Base-by-base conservation (phyloP, 2,888 invertebrate genomes). In the Candidula unifasciata region DNA sequence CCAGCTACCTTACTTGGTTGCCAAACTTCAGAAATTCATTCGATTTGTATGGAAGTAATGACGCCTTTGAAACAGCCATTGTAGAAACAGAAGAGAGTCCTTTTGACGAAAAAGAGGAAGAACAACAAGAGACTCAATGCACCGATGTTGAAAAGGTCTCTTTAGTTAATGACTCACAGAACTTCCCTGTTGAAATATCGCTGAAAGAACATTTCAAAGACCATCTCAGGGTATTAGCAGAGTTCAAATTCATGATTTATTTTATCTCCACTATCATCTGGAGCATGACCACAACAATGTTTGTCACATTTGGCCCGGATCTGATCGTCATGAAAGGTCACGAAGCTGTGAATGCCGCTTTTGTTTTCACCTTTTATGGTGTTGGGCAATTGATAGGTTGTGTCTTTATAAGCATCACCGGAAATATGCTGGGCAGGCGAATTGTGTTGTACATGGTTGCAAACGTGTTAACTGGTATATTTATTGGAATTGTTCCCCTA, bases 191-290 rank as follows among this genome's bases (percentile, higher is more conserved):
- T 13, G 27, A 74, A 5, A 18, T 16, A 2, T 68, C 68, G 30
- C 10, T 78, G n/a, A 68, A 66, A 52, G 78, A 80, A 21, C 44
- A 76, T 57, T n/a, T 83, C n/a, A 79, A 82, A 44, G 71, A 84
- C 18, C 81, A 86, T 27, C 30, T 86, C 16, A 33, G 60, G 64
- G 76, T 89, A 18, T 86, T 87, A 30, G 80, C 73, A 30, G 83
- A 89, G 54, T 83, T 89, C 68, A 86, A 88, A 64, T 92, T 91
- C 83, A 71, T 89, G n/a, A 86, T 91, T 8, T 92, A 88, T 81
- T 90, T 89, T 83, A 33, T 91, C 21, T 91, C 90, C 66, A 92
- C 90, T 82, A 86, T 91, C 24, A 86, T 88, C 27, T 92, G 91
- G 91, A 91, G 91, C 85, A 84, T 90, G 37, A 88, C 89, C 3